These are phyloP conservation scores for Silurus meridionalis DNA, from an alignment of 2,113 vertebrate genomes.

Conservation along the genomic window DNA sequence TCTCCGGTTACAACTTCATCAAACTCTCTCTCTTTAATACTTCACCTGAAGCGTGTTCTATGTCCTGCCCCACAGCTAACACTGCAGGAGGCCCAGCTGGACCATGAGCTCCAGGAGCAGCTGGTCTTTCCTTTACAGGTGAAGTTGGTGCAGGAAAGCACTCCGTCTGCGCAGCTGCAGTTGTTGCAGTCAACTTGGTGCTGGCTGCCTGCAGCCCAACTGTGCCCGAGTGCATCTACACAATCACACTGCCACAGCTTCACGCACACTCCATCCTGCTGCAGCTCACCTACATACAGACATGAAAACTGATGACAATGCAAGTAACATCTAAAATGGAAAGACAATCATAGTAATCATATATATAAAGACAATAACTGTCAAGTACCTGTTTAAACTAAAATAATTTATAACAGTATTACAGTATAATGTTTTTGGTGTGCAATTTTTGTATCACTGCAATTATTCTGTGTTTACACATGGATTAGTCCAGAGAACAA, in stretches of 20 bases:
- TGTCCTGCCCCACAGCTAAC: constrained; percentile 74
- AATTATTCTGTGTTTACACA: background rate
- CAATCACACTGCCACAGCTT: constrained; percentile 81
- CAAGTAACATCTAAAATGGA: background rate
- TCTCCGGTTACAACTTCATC: background rate
- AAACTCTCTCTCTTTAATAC: background rate
- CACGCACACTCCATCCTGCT: constrained; percentile 80
- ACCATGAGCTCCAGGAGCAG: constrained; percentile 86
- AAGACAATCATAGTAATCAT: background rate
- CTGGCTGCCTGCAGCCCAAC: constrained; percentile 81
- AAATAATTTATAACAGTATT: background rate
- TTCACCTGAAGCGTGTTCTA: constrained; percentile 80
- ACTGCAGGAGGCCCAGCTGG: constrained; percentile 83
- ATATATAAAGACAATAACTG: background rate
- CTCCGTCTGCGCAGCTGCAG: constrained; percentile 79
- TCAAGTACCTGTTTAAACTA: background rate
- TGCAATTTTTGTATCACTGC: background rate
- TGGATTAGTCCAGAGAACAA: too few species aligned
- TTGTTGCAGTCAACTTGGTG: constrained; percentile 77
- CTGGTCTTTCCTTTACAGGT: constrained; percentile 63
- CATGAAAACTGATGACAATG: background rate
- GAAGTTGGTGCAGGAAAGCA: constrained; percentile 73
- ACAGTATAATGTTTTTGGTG: background rate
- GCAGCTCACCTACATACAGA: constrained; percentile 69
- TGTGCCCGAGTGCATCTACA: constrained; percentile 72